Evolutionary conservation across 1,140 invertebrate genomes (phyloP).

Genomic region (Planococcus citri): DNA sequence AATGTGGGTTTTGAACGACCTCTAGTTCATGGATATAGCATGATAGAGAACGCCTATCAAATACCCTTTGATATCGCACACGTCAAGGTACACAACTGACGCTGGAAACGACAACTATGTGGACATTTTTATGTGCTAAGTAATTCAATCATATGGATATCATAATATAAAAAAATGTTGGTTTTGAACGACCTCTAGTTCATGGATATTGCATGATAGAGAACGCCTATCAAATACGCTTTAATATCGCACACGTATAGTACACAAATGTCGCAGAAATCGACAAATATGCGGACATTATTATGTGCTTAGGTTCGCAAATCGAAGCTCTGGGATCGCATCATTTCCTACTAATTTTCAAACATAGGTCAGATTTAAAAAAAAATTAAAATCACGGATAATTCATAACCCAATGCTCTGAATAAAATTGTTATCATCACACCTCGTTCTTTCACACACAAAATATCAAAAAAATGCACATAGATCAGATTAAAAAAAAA

Average conservation of each 20-base stretch:
- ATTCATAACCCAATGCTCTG: constrained; percentile 22
- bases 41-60: constrained; percentile 6
- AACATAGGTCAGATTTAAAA: not conserved
- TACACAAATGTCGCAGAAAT: not conserved
- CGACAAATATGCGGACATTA: not conserved
- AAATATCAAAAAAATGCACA: not conserved
- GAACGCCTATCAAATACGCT: not conserved
- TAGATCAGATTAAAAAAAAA: not conserved
- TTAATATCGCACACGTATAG: not conserved
- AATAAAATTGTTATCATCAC: constrained; percentile 10
- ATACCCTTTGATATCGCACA: not conserved
- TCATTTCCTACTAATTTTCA: too few relatives aligned
- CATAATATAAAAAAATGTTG: not conserved
- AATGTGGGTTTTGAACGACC: not conserved
- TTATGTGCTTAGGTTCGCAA: too few relatives aligned
- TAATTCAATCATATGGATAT: too few relatives aligned
- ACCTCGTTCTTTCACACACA: too few relatives aligned
- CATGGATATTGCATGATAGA: not conserved
- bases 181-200: not conserved
- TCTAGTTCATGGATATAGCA: not conserved
- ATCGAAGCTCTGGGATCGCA: too few relatives aligned
- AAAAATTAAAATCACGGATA: constrained; percentile 9
- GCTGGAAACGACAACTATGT: not conserved
- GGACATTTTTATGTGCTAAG: constrained; percentile 1
- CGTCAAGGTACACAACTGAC: not conserved